phyloP scores from a whole-genome alignment of 2,797 vertebrate species.

The Adelosebastes latens region DNA sequence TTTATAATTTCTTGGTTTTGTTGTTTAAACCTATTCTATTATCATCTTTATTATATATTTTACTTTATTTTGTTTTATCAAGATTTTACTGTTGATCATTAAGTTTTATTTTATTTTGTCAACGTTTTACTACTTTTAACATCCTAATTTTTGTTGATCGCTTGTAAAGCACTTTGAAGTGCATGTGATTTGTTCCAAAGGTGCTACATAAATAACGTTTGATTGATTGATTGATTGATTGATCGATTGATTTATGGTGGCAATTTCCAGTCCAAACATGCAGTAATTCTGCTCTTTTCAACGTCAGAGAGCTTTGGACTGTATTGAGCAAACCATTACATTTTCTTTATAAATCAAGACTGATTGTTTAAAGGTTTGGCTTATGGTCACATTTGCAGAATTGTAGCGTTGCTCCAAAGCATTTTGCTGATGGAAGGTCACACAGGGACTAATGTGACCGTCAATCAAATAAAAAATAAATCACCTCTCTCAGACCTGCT shows the following conservation, averaged over 20 bases:
- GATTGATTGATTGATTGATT: background rate
- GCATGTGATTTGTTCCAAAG: background rate
- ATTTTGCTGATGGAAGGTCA: background rate
- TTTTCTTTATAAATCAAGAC: background rate
- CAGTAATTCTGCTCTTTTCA: background rate
- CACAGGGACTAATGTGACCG: background rate
- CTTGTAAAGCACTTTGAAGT: background rate
- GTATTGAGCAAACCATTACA: background rate
- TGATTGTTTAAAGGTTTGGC: too few relatives aligned
- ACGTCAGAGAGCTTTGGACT: background rate
- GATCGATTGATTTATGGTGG: too few relatives aligned
- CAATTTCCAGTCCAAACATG: background rate
- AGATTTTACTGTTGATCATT: too few relatives aligned
- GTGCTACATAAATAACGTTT: background rate
- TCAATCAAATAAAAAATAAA: background rate
- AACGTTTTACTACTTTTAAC: background rate
- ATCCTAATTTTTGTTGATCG: background rate
- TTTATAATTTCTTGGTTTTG: too few relatives aligned
- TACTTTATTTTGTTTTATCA: too few relatives aligned
- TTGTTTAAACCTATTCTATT: too few relatives aligned
- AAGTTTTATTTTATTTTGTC: too few relatives aligned
- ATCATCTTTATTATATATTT: too few relatives aligned
- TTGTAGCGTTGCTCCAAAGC: background rate
- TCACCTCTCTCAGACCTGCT: background rate
- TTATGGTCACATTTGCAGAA: background rate